phyloP scores from a whole-genome alignment of 2,888 invertebrate species.

The Cosmopolites sordidus region DNA sequence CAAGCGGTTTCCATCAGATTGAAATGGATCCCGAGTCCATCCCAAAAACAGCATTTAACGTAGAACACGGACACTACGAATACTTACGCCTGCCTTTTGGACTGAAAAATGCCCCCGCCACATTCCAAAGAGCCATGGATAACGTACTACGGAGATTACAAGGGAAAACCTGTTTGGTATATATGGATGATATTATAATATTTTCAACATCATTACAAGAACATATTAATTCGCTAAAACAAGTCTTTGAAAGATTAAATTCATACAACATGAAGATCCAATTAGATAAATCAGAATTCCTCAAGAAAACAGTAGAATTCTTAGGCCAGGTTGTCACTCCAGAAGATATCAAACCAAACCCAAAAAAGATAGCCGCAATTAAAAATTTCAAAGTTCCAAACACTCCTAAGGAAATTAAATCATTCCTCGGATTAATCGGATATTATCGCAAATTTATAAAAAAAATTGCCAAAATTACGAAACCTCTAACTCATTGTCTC shows the following conservation, averaged over 20 bases:
- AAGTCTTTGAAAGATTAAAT: too few relatives aligned
- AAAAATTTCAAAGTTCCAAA: too few relatives aligned
- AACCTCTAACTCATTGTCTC: slow-evolving; percentile 12
- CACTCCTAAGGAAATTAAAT: too few relatives aligned
- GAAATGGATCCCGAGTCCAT: slow-evolving; percentile 31
- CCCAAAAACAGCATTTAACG: slow-evolving; percentile 36
- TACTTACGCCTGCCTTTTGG: slow-evolving; percentile 34
- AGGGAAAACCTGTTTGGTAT: slow-evolving; percentile 16
- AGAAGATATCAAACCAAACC: too few relatives aligned
- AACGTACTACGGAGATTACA: too few relatives aligned
- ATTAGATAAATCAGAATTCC: slow-evolving; percentile 25
- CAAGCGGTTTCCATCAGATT: slow-evolving; percentile 40
- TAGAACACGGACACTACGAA: slow-evolving; percentile 33
- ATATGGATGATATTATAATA: slow-evolving; percentile 22
- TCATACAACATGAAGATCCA: slow-evolving; percentile 28
- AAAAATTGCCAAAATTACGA: slow-evolving; percentile 4
- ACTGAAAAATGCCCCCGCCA: too few relatives aligned
- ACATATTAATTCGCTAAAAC: slow-evolving; percentile 13
- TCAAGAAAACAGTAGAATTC: too few relatives aligned
- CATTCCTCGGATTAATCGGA: slow-evolving; percentile 19
- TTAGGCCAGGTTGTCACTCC: too few relatives aligned
- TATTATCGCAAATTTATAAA: slow-evolving; percentile 16
- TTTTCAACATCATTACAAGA: slow-evolving; percentile 16
- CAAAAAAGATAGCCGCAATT: too few relatives aligned
- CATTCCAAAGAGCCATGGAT: too few relatives aligned